Conservation (phyloP, 2,888 invertebrate genomes). For the Diachrysia chrysitis region DNA sequence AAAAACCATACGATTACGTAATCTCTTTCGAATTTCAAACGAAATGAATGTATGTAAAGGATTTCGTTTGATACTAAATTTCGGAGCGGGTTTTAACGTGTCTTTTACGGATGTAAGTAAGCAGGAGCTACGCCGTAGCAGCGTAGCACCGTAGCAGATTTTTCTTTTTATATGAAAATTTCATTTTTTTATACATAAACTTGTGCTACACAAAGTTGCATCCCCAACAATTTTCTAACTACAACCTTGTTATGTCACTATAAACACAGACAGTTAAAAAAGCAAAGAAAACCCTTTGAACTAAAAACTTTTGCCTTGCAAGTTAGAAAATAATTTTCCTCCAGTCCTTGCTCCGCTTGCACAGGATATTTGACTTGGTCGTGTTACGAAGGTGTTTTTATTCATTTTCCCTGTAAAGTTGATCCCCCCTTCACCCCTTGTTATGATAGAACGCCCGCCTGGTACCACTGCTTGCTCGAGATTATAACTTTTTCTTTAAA, state of each 20-base stretch:
- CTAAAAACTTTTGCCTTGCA: conserved; percentile 47
- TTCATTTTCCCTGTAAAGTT: conserved; percentile 66
- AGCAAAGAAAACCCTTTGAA: conserved; percentile 28
- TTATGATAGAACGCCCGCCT: conserved; percentile 67
- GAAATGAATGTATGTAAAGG: conserved; percentile 42
- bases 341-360: conserved; percentile 36
- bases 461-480: conserved; percentile 60
- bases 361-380: conserved; percentile 64
- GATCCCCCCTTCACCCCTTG: conserved; percentile 47
- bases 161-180: neutral
- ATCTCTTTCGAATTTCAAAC: conserved; percentile 42
- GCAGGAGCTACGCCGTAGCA: conserved; percentile 45
- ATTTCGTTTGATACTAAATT: conserved; percentile 45
- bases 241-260: conserved; percentile 15
- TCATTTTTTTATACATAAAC: neutral
- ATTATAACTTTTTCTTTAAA: conserved; percentile 70
- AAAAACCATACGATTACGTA: conserved; percentile 49
- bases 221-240: neutral
- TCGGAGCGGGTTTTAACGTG: conserved; percentile 16
- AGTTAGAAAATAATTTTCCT: conserved; percentile 60
- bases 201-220: neutral
- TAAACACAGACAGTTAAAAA: conserved; percentile 22
- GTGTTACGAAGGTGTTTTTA: conserved; percentile 66
- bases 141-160: conserved; percentile 47
- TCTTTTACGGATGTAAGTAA: conserved; percentile 17